Conservation (phyloP, 2,113 vertebrate species). For the Chelonoidis abingdonii region DNA sequence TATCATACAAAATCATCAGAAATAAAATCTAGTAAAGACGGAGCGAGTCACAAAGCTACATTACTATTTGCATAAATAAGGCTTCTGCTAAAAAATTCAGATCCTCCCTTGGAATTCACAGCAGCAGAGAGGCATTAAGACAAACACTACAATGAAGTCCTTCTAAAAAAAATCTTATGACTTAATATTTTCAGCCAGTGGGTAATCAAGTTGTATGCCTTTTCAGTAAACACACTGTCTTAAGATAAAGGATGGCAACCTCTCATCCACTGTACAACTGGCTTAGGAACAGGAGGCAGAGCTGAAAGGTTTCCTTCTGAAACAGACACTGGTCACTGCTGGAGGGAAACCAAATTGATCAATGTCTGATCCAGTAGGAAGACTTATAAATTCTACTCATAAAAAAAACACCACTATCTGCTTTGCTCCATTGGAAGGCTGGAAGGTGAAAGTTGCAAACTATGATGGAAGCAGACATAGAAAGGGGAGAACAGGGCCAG, state of each 20-base stretch:
- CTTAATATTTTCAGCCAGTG: background rate
- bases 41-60: background rate
- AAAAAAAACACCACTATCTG: background rate
- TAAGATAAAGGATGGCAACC: background rate
- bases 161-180: background rate
- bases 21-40: background rate
- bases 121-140: background rate
- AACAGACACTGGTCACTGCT: background rate
- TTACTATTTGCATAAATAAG: background rate
- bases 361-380: background rate
- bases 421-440: background rate
- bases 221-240: background rate
- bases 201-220: background rate
- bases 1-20: fast-evolving
- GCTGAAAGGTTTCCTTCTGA: background rate
- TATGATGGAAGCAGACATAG: background rate
- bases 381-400: background rate
- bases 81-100: background rate
- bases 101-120: background rate
- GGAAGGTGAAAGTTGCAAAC: background rate
- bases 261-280: fast-evolving
- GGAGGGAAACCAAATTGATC: background rate
- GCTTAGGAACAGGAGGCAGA: background rate
- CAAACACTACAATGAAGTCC: background rate
- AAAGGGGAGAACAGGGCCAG: background rate